Base-by-base conservation (phyloP, 1,140 invertebrate genomes). In the Onthophagus taurus region DNA sequence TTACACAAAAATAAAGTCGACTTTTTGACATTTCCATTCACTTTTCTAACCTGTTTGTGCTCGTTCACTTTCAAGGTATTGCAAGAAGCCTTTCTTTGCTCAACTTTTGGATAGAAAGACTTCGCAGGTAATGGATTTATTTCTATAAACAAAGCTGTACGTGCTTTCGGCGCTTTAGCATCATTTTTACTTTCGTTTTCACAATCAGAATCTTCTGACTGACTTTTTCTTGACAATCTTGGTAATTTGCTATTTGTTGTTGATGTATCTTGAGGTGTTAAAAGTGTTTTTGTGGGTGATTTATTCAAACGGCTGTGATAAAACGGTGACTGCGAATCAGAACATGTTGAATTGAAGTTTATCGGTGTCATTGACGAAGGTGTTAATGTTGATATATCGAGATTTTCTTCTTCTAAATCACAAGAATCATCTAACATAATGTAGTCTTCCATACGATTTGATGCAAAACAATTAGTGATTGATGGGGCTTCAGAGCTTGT, bases 61-160 rank as follows among this genome's bases (percentile, higher is more conserved):
- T n/a, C n/a, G n/a, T n/a, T 37, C 18, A 11, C n/a, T n/a, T n/a
- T n/a, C n/a, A n/a, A n/a, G n/a, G n/a, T n/a, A n/a, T n/a, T n/a
- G n/a, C n/a, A n/a, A n/a, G n/a, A n/a, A n/a, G 17, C 18, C 13
- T 1, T 21, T 21, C 14, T 37, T n/a, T 37, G 5, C 3, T 37
- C 65, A 3, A 52, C 52, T 58, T 70, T 73, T 0, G 71, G 65
- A 54, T 75, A 76, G 50, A 76, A 76, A 12, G 65, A 67, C 47
- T 71, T 71, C 1, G 68, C 61, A 1, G 71, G 64, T 0, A 76
- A 53, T 13, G 68, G 66, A 34, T 57, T 50, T 4, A 34, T 31
- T 12, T 58, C 52, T 21, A 53, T 51, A 46, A 65, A 65, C 20
- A 65, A 44, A 8, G 58, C 53, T 4, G 61, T 65, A 12, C 63